Conservation (phyloP, 30 jellyfish, hydroid and myxozoan species). For the Pseudorhiza aurosa region DNA sequence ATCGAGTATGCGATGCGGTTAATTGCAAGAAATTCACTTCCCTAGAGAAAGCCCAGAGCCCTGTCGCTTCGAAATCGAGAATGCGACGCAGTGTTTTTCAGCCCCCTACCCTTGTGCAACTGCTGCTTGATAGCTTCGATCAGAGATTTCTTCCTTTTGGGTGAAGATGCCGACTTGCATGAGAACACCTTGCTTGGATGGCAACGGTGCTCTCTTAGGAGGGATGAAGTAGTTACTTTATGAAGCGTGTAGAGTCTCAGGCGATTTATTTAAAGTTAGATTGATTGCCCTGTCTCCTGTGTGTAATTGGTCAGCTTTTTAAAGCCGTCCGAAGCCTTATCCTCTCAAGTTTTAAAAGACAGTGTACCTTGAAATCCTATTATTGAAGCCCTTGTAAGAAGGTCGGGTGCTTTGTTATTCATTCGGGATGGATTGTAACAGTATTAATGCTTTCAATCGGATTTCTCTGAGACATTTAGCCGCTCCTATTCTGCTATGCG, state of each 20-base stretch:
- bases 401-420: conserved; percentile 35
- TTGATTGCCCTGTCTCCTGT: conserved; percentile 40
- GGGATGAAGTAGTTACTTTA: neutral
- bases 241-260: neutral
- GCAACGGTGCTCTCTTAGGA: neutral
- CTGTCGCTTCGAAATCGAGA: too few relatives aligned
- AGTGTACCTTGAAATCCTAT: conserved; percentile 63
- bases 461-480: conserved; percentile 46
- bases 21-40: too few relatives aligned
- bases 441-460: conserved; percentile 58
- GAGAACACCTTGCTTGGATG: neutral
- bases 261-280: conserved; percentile 22
- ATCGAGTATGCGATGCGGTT: too few relatives aligned
- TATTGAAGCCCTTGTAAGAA: conserved; percentile 14
- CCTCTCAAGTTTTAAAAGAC: conserved; percentile 40
- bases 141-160: too few relatives aligned
- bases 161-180: too few relatives aligned
- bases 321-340: conserved; percentile 17
- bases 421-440: conserved; percentile 46
- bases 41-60: too few relatives aligned
- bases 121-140: too few relatives aligned
- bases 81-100: too few relatives aligned
- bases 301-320: conserved; percentile 28
- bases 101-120: too few relatives aligned
- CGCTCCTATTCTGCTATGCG: conserved; percentile 14